Conservation (phyloP, 2,797 vertebrate genomes). For the Meriones psammophilus region DNA sequence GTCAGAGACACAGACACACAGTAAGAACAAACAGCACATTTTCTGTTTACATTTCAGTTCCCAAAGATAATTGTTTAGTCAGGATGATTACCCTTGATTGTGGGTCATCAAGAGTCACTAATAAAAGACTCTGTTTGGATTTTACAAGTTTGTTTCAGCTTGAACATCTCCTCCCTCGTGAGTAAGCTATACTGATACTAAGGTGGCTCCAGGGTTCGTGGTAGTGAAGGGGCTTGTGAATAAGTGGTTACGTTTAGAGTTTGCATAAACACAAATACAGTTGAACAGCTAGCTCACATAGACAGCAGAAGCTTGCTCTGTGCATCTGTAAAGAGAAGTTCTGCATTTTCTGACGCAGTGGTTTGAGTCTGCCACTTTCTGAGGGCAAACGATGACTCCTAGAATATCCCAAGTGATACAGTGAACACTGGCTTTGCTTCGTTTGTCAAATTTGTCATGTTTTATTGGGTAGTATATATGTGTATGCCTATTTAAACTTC, state of each 20-base stretch:
- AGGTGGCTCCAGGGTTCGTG: not conserved
- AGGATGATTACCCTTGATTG: slow-evolving; percentile 81
- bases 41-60: slow-evolving; percentile 80
- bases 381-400: not conserved
- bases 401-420: not conserved
- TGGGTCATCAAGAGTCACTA: slow-evolving; percentile 76
- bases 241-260: slow-evolving; percentile 43
- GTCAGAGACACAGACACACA: slow-evolving; percentile 18
- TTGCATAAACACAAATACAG: slow-evolving; percentile 9
- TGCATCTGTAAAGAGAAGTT: not conserved
- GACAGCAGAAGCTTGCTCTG: not conserved
- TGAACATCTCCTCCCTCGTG: not conserved
- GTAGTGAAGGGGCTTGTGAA: slow-evolving; percentile 43
- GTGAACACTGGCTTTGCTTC: not conserved
- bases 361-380: not conserved
- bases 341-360: not conserved
- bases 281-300: not conserved
- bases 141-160: slow-evolving; percentile 80
- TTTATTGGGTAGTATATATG: not conserved
- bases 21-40: slow-evolving; percentile 61
- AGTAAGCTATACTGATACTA: slow-evolving; percentile 56
- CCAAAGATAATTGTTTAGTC: slow-evolving; percentile 82
- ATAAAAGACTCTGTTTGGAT: slow-evolving; percentile 82
- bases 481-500: not conserved
- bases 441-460: not conserved